Evolutionary conservation across 2,888 invertebrate genomes (phyloP).

Genomic region (Formica aserva): DNA sequence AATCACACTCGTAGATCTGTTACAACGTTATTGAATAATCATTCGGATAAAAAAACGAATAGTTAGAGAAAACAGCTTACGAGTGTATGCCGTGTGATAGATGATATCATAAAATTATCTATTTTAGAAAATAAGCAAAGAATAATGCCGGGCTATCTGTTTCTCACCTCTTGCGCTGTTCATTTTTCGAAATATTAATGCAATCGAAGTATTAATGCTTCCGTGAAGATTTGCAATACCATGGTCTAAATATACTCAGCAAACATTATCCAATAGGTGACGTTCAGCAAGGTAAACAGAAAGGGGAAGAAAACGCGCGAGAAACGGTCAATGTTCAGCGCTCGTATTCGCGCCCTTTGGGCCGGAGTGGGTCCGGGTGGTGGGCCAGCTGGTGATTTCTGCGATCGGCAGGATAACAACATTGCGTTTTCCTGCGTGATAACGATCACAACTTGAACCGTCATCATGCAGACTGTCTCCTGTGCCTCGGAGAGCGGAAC

Average conservation of each 20-base stretch:
- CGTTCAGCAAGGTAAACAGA: conserved; percentile 89
- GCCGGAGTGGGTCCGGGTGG: conserved; percentile 83
- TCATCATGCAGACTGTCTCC: conserved; percentile 72
- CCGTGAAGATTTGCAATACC: background rate
- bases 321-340: conserved; percentile 90
- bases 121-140: conserved; percentile 1
- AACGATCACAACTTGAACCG: conserved; percentile 81
- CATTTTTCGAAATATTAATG: background rate
- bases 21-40: background rate
- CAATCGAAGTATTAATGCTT: background rate
- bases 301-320: conserved; percentile 91
- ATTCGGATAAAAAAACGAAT: background rate
- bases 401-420: conserved; percentile 83
- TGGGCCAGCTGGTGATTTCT: conserved; percentile 82
- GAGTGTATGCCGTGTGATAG: background rate
- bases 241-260: conserved; percentile 89
- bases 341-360: conserved; percentile 88
- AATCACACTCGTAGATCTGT: background rate
- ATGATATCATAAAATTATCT: background rate
- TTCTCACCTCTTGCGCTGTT: background rate
- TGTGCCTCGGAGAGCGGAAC: conserved; percentile 72
- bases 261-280: conserved; percentile 91
- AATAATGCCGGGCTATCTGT: background rate
- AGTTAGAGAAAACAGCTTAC: background rate
- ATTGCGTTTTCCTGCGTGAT: conserved; percentile 84